These are phyloP conservation scores for Valencia hispanica DNA, from an alignment of 2,797 vertebrate genomes.

Conservation along the genomic window DNA sequence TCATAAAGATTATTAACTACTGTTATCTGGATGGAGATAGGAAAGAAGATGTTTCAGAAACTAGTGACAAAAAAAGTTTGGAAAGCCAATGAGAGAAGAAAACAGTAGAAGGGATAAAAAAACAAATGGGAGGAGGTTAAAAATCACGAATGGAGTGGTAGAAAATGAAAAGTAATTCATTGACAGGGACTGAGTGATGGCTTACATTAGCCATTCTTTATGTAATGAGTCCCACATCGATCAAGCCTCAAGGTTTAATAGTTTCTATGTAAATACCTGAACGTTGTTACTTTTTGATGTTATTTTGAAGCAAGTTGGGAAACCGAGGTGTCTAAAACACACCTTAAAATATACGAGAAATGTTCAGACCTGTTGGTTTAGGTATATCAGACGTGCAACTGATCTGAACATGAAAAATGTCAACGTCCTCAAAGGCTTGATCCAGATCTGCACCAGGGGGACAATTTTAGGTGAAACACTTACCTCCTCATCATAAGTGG, in stretches of 20 bases:
- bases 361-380: not conserved
- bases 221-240: slow-evolving; percentile 59
- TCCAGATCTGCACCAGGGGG: not conserved
- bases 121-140: slow-evolving; percentile 10
- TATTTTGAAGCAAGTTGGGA: too few species aligned
- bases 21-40: not conserved
- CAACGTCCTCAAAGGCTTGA: not conserved
- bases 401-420: not conserved
- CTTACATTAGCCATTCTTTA: slow-evolving; percentile 57
- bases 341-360: slow-evolving; percentile 2
- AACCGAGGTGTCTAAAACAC: accelerated
- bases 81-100: not conserved
- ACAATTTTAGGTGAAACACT: not conserved
- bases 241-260: slow-evolving; percentile 32
- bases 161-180: slow-evolving; percentile 29
- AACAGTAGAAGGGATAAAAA: not conserved
- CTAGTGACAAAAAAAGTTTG: not conserved
- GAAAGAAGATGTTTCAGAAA: not conserved
- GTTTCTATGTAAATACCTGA: slow-evolving; percentile 40
- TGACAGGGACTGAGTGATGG: slow-evolving; percentile 47
- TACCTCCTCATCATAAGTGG: not conserved
- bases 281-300: slow-evolving; percentile 42
- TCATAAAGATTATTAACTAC: slow-evolving; percentile 14
- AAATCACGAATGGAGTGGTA: slow-evolving; percentile 14
- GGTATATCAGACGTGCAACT: not conserved